Evolutionary conservation across 2,113 vertebrate genomes (phyloP).

Genomic region (Leptodactylus fuscus): DNA sequence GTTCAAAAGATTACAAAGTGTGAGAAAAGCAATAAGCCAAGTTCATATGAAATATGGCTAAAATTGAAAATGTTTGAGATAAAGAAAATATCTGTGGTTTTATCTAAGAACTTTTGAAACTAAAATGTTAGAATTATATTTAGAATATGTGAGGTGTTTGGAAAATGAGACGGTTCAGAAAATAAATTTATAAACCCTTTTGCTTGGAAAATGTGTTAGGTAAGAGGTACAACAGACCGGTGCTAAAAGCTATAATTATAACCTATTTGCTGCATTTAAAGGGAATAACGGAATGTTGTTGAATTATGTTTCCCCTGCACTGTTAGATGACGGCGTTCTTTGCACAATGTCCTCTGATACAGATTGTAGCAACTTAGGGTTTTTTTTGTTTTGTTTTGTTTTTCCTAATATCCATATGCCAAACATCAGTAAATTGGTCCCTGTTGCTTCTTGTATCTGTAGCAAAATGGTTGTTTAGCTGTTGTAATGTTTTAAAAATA

Average conservation of each 20-base stretch:
- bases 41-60: slow-evolving; percentile 28
- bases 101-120: not conserved
- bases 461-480: too few species aligned
- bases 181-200: too few species aligned
- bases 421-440: too few species aligned
- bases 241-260: slow-evolving; percentile 35
- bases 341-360: not conserved
- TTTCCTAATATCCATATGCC: too few species aligned
- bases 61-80: slow-evolving; percentile 9
- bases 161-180: not conserved
- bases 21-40: too few species aligned
- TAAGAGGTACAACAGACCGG: not conserved
- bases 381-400: not conserved
- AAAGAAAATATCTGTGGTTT: not conserved
- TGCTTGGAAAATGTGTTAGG: not conserved
- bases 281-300: not conserved
- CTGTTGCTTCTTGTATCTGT: too few species aligned
- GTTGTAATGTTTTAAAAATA: too few species aligned
- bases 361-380: not conserved
- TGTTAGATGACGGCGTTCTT: too few species aligned
- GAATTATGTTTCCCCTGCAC: not conserved
- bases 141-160: not conserved
- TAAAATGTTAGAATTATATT: not conserved
- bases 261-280: slow-evolving; percentile 26
- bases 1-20: slow-evolving; percentile 32